These are phyloP conservation scores for Drosophila niveifrons DNA, from an alignment of 2,888 invertebrate species.

Conservation along the genomic window DNA sequence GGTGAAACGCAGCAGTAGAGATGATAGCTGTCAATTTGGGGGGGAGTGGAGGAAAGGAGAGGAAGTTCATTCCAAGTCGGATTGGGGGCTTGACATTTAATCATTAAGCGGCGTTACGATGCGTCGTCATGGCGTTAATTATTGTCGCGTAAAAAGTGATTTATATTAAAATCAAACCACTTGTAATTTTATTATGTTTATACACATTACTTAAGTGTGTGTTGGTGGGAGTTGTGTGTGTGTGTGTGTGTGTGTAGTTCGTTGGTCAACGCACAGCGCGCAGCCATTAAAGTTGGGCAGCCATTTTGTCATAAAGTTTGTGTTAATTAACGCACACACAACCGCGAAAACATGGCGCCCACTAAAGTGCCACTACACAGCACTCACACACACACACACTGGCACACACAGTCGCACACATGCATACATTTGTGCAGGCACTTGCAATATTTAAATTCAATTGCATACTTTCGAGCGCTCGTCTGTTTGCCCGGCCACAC, in stretches of 20 bases:
- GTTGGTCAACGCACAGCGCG: background rate
- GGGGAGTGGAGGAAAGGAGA: background rate
- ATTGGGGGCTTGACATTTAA: constrained; percentile 30
- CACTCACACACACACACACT: constrained; percentile 7
- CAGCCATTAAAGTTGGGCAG: constrained; percentile 57
- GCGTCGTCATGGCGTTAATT: constrained; percentile 59
- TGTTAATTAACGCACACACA: constrained; percentile 72
- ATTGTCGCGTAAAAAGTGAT: constrained; percentile 80
- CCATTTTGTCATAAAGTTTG: constrained; percentile 72
- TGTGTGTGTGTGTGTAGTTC: background rate
- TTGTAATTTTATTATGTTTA: constrained; percentile 79
- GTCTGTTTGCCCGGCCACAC: constrained; percentile 60
- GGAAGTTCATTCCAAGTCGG: constrained; percentile 3
- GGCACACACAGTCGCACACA: background rate
- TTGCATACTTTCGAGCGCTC: constrained; percentile 72
- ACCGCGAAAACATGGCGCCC: constrained; percentile 43
- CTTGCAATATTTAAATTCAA: constrained; percentile 81
- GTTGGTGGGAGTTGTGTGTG: background rate
- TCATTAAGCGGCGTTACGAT: constrained; percentile 57
- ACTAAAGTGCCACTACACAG: constrained; percentile 30
- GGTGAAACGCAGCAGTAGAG: constrained; percentile 1
- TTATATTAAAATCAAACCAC: constrained; percentile 80
- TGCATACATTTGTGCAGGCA: constrained; percentile 21
- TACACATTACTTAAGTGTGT: constrained; percentile 26
- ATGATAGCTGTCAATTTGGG: constrained; percentile 31